Evolutionary conservation across 2,113 vertebrate species (phyloP).

Genomic region (Datnioides undecimradiatus): DNA sequence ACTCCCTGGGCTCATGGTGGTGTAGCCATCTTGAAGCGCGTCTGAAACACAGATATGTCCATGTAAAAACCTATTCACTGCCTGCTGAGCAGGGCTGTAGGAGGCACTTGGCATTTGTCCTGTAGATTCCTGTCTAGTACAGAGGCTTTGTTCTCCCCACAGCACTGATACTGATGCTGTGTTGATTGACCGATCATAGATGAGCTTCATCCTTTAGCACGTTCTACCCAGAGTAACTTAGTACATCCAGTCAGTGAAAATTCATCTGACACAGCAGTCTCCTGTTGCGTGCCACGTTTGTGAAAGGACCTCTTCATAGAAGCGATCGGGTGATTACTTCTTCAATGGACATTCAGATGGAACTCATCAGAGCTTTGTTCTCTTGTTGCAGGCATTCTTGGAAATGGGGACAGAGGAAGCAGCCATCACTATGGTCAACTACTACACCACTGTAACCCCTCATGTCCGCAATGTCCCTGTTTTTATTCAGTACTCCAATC

Average conservation of each 20-base stretch:
- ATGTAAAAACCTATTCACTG: slow-evolving; percentile 21
- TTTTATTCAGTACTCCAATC: slow-evolving; percentile 98
- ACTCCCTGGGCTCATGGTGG: not conserved
- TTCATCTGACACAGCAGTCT: too few species aligned
- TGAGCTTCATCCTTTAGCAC: too few species aligned
- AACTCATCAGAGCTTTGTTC: not conserved
- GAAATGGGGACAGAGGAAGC: slow-evolving; percentile 97
- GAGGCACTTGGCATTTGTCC: slow-evolving; percentile 18
- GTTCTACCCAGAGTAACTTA: too few species aligned
- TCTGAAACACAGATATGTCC: slow-evolving; percentile 6
- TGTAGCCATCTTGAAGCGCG: not conserved
- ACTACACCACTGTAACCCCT: slow-evolving; percentile 94
- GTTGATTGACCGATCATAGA: too few species aligned
- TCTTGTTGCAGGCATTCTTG: slow-evolving; percentile 90
- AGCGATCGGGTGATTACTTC: not conserved
- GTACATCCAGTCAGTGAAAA: too few species aligned
- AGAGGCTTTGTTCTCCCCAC: slow-evolving; percentile 17
- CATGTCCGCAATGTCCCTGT: slow-evolving; percentile 95
- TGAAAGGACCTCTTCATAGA: too few species aligned
- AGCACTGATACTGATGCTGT: too few species aligned
- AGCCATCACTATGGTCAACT: slow-evolving; percentile 97
- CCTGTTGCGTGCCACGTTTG: too few species aligned
- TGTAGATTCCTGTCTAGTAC: not conserved
- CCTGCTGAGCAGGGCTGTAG: not conserved
- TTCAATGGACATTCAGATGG: not conserved